Base-by-base conservation (phyloP, 2,113 vertebrate genomes). In the Ammodytes marinus region DNA sequence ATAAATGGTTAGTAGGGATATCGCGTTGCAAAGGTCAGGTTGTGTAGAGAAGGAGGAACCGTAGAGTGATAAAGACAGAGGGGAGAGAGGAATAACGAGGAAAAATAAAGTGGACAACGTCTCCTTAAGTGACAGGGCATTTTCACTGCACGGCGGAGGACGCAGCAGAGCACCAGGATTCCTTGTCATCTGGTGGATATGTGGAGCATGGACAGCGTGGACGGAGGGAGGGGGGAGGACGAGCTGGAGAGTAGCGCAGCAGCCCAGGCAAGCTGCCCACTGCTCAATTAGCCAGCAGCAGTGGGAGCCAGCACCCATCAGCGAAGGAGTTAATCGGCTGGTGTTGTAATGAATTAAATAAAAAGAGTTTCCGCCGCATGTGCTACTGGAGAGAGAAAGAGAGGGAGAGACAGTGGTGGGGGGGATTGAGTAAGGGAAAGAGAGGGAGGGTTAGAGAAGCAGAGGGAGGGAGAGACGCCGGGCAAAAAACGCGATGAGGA, bases 301-400 rank as follows among this genome's bases (percentile, higher is more conserved):
- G 90, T 74, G 86, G 89, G 88, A 93, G 74, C 68, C 91, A 88
- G 84, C 82, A 71, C 85, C 88, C 90, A 86, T 91, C 89, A 88
- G 92, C 86, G 83, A 93, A 90, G 84, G 91, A 92, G 93, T 92
- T 92, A 92, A 92, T 90, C 90, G 89, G 80, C 89, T 92, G 92
- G 90, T 95, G 95, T 93, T 93, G 94, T 95, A 95, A 95, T 95
- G 91, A 95, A 95, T 93, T 95, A 95, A 95, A 95, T 95, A 94
- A 95, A 94, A 95, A 93, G 89, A 93, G 83, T 91, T 89, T 83
- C 90, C 89, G 82, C 89, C 80, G 92, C 93, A 90, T 93, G 94
- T 94, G 90, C 92, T 77, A 80, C 84, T 82, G 88, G 83, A 86
- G 82, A 88, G 88, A 67, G 47, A 86, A 84, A 88, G 60, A 67